Evolutionary conservation across 2,113 vertebrate species (phyloP).

Genomic region (Pogonocichla stellata): DNA sequence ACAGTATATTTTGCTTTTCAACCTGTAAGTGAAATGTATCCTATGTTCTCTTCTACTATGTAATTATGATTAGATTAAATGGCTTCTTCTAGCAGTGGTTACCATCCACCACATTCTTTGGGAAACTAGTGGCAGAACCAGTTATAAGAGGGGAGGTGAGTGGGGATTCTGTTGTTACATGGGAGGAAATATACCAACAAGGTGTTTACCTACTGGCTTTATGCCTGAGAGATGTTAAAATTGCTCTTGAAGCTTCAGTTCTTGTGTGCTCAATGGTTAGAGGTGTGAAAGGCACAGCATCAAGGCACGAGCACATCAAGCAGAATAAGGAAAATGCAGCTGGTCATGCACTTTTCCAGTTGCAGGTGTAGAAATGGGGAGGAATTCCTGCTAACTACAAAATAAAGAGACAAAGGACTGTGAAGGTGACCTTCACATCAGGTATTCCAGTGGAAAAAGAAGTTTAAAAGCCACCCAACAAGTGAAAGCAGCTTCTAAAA

Average conservation of each 20-base stretch:
- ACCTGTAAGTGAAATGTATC: background rate
- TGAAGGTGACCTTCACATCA: background rate
- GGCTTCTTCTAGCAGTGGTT: background rate
- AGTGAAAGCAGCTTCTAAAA: background rate
- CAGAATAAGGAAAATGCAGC: background rate
- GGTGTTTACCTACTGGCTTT: background rate
- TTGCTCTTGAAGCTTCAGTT: background rate
- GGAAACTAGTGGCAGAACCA: background rate
- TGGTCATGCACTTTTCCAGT: background rate
- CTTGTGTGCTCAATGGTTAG: fast-evolving
- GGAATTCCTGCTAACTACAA: background rate
- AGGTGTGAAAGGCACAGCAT: background rate
- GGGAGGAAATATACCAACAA: background rate
- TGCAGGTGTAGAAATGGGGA: background rate
- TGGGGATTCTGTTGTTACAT: background rate
- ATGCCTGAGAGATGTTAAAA: background rate
- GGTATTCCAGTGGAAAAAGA: background rate
- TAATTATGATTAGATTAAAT: background rate
- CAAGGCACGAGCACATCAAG: background rate
- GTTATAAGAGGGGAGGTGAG: background rate
- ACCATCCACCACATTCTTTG: background rate
- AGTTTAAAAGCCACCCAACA: background rate
- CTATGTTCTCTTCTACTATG: background rate
- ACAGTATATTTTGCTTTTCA: background rate
- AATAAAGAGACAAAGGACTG: background rate